Percentiles rank a stretch among this genome's conserved stretches.
phyloP scores from a whole-genome alignment of 2,113 vertebrate genomes.

The Neolamprologus caudopunctatus region DNA sequence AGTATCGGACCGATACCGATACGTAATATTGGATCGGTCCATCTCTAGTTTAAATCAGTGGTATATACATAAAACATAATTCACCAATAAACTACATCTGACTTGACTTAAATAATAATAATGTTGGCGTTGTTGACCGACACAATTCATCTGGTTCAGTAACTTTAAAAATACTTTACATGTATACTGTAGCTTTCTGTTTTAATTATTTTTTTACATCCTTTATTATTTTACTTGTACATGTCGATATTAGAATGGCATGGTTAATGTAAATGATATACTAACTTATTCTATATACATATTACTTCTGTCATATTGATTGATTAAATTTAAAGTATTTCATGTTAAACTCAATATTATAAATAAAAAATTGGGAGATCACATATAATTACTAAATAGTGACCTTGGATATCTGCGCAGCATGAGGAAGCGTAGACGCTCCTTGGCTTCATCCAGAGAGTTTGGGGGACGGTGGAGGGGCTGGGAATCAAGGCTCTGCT shows the following conservation, averaged over 20 bases:
- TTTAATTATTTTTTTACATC: not conserved
- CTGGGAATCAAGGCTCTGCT: constrained; percentile 72
- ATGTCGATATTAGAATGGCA: not conserved
- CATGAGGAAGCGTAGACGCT: constrained; percentile 86
- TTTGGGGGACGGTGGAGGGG: constrained; percentile 74
- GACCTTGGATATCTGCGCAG: constrained; percentile 79
- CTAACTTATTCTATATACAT: not conserved
- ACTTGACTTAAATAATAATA: not conserved
- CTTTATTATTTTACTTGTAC: not conserved
- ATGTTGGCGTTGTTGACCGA: not conserved
- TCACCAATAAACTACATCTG: not conserved
- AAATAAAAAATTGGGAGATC: not conserved
- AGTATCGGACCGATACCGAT: too few species aligned
- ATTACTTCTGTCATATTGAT: not conserved
- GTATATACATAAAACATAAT: not conserved
- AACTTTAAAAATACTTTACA: not conserved
- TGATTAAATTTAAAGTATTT: not conserved
- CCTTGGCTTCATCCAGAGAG: constrained; percentile 92
- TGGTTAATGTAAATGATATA: not conserved
- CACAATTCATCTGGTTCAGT: not conserved
- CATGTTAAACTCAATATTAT: not conserved
- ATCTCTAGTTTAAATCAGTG: not conserved
- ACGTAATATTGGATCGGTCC: too few species aligned
- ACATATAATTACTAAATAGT: not conserved
- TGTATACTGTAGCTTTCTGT: not conserved